Percentiles rank a stretch among this genome's conserved stretches.
Conservation (phyloP, 2,113 vertebrate species). For the Microtus ochrogaster region DNA sequence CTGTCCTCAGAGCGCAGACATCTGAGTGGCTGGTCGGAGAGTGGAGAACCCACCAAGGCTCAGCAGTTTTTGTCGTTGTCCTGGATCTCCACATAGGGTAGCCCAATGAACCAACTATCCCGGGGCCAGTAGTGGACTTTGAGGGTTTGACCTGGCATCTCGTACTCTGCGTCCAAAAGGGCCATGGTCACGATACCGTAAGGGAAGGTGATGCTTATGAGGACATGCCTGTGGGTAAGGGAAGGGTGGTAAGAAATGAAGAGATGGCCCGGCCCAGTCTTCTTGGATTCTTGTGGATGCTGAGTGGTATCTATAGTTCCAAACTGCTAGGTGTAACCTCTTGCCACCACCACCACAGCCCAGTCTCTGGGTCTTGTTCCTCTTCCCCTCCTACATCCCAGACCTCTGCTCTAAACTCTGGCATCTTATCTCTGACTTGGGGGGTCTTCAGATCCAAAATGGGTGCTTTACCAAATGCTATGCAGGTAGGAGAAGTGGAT, state of each 20-base stretch:
- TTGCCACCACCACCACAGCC: rapidly evolving
- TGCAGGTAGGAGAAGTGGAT: constrained; percentile 95
- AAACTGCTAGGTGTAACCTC: not conserved
- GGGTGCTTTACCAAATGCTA: constrained; percentile 93
- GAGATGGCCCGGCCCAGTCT: not conserved
- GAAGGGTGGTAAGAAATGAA: not conserved
- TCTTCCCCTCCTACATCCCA: not conserved
- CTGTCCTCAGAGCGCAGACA: not conserved
- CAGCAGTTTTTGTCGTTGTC: constrained; percentile 70
- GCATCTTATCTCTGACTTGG: not conserved
- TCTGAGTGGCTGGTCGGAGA: rapidly evolving
- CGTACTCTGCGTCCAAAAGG: constrained; percentile 89
- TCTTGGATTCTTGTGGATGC: not conserved
- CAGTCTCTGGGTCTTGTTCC: not conserved
- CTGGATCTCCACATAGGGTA: constrained; percentile 91
- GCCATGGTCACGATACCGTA: constrained; percentile 90
- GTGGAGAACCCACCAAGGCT: not conserved
- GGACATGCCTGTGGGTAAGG: constrained; percentile 91
- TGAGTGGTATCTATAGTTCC: not conserved
- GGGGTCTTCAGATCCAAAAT: not conserved
- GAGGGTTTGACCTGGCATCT: constrained; percentile 90
- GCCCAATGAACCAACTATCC: constrained; percentile 88
- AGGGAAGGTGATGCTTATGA: constrained; percentile 92
- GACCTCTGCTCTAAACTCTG: not conserved
- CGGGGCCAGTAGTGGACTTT: constrained; percentile 93